Evolutionary conservation across 1,140 invertebrate species (phyloP), one percentile per base, ranked within the genome.

Genomic region (Bombus confusus): DNA sequence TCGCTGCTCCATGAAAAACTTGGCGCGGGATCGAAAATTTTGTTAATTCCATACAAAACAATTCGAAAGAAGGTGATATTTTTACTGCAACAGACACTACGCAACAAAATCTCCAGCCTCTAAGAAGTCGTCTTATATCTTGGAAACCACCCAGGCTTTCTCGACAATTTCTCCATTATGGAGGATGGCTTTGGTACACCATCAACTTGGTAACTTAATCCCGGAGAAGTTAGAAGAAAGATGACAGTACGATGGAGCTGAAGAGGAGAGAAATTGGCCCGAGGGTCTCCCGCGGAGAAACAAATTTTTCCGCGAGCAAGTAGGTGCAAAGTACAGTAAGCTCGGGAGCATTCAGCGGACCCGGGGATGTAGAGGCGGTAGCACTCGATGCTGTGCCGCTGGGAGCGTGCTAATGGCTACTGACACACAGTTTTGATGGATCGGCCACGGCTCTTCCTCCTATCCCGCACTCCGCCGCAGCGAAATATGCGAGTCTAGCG

Each of bases 341-440:
- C 87, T 75, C 64, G 78, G 88, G 76, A 86, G 74, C 80, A 83
- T 80, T 68, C 84, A 69, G 82, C 34, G 43, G 64, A 68, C 62
- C 62, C 72, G 78, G 78, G 75, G 80, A 68, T 79, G 81, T 74
- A 83, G 77, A 78, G 77, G 52, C 86, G 76, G 52, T 47, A 37
- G 81, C 81, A 87, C 78, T 81, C 86, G 80, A 89, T 79, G 88
- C 83, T 87, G 85, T 92, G 91, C 93, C 94, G 92, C 93, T 94
- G 95, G 94, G 95, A 95, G 95, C 94, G 95, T 95, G 95, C 95
- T 96, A 96, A 96, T 96, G 95, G 95, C 95, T 95, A 96, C 95
- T 96, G 95, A 96, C 95, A 94, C 94, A 92, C 92, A 93, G 92
- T 94, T 94, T 95, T 96, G 95, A 96, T 96, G 95, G 95, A 96